Evolutionary conservation across 2,113 vertebrate species (phyloP), one percentile per base, ranked within the genome.

Genomic region (Sinosuthora webbiana): DNA sequence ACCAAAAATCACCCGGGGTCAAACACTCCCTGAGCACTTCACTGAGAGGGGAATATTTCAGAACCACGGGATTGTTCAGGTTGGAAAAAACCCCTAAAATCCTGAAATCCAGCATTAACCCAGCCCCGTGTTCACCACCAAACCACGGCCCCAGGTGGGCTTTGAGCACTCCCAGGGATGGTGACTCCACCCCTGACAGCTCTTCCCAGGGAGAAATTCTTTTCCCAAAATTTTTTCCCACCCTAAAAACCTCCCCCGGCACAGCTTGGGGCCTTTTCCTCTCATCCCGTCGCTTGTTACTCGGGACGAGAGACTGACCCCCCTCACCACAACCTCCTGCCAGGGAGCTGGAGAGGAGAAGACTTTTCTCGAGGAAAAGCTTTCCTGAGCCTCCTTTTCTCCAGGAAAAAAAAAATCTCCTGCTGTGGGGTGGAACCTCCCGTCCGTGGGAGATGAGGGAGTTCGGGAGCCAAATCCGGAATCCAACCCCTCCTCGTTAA

Each of bases 381-480:
- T 15, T 22, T 47, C 87, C n/a, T 24, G 45, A 60, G 23, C 23
- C 45, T 45, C 39, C 35, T 69, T 62, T 49, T 13, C n/a, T 47
- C 9, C 47, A 27, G 70, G 41, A 23, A 7, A 2, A 49, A 8
- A 41, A 41, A 41, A 41, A 37, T 5, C 7, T 33, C 13, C 18
- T 15, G 50, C 41, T 65, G 19, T 15, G 16, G 25, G 19, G 11
- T 31, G 42, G 7, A 50, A 50, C 1, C 1, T 9, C 23, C 7
- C 0, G 0, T 10, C 52, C 2, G 0, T 5, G n/a, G 5, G 8
- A 64, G 15, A 44, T 2, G 30, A 33, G 67, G 2, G 4, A 8
- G 2, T 9, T 41, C 13, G 13, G 77, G 77, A 68, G 68, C 42
- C 42, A 42, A 49, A 83, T 49, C 63, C 56, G 18, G 15, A 59